Base-by-base conservation (phyloP, 2,113 vertebrate genomes). In the Tor tambroides region DNA sequence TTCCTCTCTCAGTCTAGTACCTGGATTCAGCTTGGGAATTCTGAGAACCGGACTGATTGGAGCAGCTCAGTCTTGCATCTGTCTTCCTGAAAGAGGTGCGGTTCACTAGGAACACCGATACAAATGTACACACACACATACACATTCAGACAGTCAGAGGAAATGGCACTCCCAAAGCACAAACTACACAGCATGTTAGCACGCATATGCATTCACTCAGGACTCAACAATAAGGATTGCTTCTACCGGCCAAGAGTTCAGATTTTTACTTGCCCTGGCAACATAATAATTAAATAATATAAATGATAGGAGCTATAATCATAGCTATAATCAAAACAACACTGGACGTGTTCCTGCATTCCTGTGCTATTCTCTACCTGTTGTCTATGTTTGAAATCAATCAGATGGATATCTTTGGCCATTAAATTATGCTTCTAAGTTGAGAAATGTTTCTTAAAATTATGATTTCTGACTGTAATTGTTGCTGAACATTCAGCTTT, bases 81-180 rank as follows among this genome's bases (percentile, higher is more conserved):
- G 83, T 89, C 88, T 89, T 87, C 88, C 88, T 89, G 86, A 87
- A 83, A 71, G 83, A 89, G 88, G 88, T 89, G 86, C 69, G 82
- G 88, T 77, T 46, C 83, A 23, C 77, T 82, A 85, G 61, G 72
- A 83, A 43, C 63, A 83, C 38, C 72, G 79, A 67, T 30, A 79
- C 38, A 83, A 82, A 79, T 63, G 80, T 30, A 41, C 51, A 71
- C 74, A 79, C 83, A 51, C 38, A 63, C 85, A 85, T 19, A 59
- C 78, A 87, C 67, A 87, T 63, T 79, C 59, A 76, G 41, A 76
- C 84, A 77, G 78, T 85, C 71, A 83, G 23, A 83, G 83, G 80
- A 86, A 89, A 89, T 84, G 51, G 54, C 61, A 81, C 72, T 83
- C 51, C 69, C 63, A 69, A 84, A 51, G 61, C 56, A 83, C 80